Evolutionary conservation across 2,888 invertebrate species (phyloP).

Genomic region (Carterocephalus palaemon): DNA sequence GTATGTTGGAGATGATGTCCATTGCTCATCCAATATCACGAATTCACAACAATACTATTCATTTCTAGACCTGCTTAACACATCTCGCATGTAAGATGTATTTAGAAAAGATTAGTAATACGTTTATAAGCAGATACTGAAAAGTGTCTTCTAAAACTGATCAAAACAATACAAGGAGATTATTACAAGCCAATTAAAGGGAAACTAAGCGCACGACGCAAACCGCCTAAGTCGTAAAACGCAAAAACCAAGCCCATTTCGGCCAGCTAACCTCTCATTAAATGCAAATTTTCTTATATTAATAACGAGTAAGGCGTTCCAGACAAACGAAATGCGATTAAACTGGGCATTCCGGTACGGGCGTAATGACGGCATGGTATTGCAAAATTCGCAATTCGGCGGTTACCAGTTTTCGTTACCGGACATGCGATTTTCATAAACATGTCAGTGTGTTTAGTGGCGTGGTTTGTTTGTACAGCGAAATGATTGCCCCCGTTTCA

Average conservation of each 20-base stretch:
- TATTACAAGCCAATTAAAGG: constrained; percentile 11
- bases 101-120: too few relatives aligned
- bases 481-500: constrained; percentile 3
- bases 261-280: constrained; percentile 37
- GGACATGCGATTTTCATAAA: constrained; percentile 31
- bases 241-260: constrained; percentile 36
- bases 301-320: constrained; percentile 30
- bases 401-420: constrained; percentile 20
- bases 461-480: constrained; percentile 15
- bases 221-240: constrained; percentile 30
- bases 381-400: constrained; percentile 25
- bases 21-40: too few relatives aligned
- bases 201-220: constrained; percentile 13
- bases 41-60: too few relatives aligned
- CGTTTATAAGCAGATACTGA: too few relatives aligned
- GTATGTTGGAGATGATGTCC: too few relatives aligned
- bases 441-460: constrained; percentile 10
- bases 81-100: too few relatives aligned
- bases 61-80: too few relatives aligned
- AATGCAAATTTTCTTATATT: constrained; percentile 37
- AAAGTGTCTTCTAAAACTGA: too few relatives aligned
- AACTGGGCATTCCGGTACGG: constrained; percentile 25
- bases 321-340: constrained; percentile 33
- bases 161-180: constrained; percentile 16
- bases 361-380: constrained; percentile 29